Conservation (phyloP, 2,888 invertebrate genomes). For the Labia minor region DNA sequence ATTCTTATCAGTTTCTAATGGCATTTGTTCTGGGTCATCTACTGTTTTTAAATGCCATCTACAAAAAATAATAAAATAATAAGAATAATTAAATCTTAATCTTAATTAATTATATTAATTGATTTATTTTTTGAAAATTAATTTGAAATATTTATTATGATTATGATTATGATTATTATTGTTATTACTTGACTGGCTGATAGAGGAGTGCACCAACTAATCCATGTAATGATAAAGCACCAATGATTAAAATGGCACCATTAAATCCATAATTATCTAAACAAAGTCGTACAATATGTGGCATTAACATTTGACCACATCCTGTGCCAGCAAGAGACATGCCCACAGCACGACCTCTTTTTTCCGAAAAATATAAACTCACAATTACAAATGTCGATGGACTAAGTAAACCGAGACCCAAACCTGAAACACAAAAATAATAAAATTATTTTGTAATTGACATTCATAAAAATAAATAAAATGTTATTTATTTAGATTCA, state of each 20-base stretch:
- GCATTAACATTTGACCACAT: conserved; percentile 62
- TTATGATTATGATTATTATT: too few relatives aligned
- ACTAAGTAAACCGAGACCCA: conserved; percentile 59
- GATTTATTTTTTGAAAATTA: too few relatives aligned
- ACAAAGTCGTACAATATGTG: conserved; percentile 52
- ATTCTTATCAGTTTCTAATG: too few relatives aligned
- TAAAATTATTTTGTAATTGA: conserved; percentile 14
- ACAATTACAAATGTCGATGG: conserved; percentile 61
- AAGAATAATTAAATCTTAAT: too few relatives aligned
- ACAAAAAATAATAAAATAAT: conserved; percentile 37
- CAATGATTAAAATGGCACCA: conserved; percentile 52
- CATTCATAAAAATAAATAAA: too few relatives aligned
- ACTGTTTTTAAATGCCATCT: conserved; percentile 42
- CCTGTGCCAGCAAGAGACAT: conserved; percentile 65
- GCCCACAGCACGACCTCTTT: conserved; percentile 61
- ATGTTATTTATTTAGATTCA: too few relatives aligned
- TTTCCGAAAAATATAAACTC: conserved; percentile 56
- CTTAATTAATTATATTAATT: too few relatives aligned
- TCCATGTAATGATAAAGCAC: conserved; percentile 52
- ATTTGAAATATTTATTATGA: too few relatives aligned
- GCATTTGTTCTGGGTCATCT: background rate
- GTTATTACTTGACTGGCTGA: conserved; percentile 50
- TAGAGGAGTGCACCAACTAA: conserved; percentile 46
- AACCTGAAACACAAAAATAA: conserved; percentile 37
- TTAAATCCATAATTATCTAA: conserved; percentile 53